Conservation (phyloP, 2,888 invertebrate genomes). For the Tipula lateralis region DNA sequence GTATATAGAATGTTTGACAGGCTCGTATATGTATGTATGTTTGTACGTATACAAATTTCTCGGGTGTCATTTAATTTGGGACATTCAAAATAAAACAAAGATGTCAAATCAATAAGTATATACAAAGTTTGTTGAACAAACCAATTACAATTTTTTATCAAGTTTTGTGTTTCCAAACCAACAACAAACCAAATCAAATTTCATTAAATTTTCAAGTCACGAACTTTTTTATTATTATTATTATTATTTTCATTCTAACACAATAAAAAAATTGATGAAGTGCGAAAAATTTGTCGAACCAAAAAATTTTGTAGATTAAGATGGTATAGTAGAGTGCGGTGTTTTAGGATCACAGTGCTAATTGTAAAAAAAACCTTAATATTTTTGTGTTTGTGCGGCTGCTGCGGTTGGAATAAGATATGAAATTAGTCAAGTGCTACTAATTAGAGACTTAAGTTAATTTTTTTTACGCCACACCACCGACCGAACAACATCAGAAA, state of each 20-base stretch:
- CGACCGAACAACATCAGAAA: not conserved
- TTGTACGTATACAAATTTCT: not conserved
- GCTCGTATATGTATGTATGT: no score
- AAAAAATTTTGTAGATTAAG: not conserved
- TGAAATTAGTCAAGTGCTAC: constrained; percentile 24
- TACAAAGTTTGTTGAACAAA: not conserved
- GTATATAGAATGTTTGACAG: not conserved
- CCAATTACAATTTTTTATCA: not conserved
- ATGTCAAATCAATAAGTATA: not conserved
- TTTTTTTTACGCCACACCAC: not conserved
- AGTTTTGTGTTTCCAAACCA: not conserved
- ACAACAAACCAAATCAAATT: not conserved
- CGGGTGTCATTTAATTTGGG: not conserved
- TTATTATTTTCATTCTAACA: not conserved
- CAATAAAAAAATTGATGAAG: constrained; percentile 24
- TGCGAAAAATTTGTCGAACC: constrained; percentile 19
- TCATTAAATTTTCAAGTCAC: constrained; percentile 19
- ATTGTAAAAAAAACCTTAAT: not conserved
- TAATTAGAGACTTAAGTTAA: constrained; percentile 11
- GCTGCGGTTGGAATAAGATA: constrained; percentile 11
- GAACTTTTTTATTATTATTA: not conserved
- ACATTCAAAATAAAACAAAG: not conserved
- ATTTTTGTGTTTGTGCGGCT: not conserved
- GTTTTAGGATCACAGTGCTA: constrained; percentile 19
- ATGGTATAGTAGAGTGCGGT: not conserved